A percentile compares a stretch with the other conserved stretches of the same genome.
These are phyloP conservation scores for Gopherus evgoodei DNA, from an alignment of 2,113 vertebrate genomes.

Conservation along the genomic window DNA sequence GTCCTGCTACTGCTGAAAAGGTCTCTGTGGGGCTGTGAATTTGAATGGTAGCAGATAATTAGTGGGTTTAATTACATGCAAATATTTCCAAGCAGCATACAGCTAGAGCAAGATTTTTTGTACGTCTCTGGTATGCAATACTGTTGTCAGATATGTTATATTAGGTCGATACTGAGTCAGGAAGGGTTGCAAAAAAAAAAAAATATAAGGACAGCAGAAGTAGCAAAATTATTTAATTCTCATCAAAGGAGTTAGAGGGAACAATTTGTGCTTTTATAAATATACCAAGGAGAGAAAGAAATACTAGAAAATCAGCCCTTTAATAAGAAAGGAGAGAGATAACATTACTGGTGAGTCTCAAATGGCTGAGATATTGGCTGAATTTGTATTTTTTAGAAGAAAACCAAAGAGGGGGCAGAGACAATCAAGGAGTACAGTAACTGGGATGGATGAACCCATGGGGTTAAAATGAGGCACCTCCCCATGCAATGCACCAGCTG, in stretches of 20 bases:
- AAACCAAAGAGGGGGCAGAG: neutral
- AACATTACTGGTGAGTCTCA: neutral
- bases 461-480: neutral
- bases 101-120: neutral
- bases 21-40: neutral
- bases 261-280: neutral
- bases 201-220: neutral
- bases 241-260: neutral
- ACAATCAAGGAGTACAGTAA: neutral
- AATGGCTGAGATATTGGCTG: neutral
- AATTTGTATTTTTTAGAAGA: neutral
- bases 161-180: neutral
- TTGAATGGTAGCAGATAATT: conserved; percentile 14
- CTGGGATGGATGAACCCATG: fast-evolving
- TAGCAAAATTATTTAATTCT: neutral
- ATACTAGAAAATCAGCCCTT: neutral
- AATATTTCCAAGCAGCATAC: neutral
- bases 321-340: neutral
- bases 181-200: neutral
- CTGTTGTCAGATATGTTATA: neutral
- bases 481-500: neutral
- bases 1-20: neutral
- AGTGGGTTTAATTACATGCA: conserved; percentile 3
- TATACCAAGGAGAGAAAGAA: neutral
- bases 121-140: neutral